Base-by-base conservation (phyloP, 2,888 invertebrate genomes). In the Carcina quercana region DNA sequence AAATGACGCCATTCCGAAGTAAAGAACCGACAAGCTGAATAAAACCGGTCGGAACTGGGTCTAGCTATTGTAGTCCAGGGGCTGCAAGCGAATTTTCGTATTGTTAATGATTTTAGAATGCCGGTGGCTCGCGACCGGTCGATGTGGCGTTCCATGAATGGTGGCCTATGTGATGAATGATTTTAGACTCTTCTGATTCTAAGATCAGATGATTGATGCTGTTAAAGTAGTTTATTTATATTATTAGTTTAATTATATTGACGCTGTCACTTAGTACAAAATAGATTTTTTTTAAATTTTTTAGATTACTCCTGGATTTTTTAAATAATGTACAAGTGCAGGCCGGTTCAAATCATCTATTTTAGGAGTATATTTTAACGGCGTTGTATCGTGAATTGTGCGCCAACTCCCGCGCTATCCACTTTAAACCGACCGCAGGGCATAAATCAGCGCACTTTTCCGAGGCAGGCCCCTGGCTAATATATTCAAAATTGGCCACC, bases 1-100 rank as follows among this genome's bases (percentile, higher is more conserved):
- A 54, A 61, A 59, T 62, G 56, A 59, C 53, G 51, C 53, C 45
- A 44, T 48, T 51, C 42, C 38, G 39, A 39, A 42, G 41, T 35
- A 42, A 49, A 51, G 48, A 50, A 50, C 46, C 46, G 48, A 48
- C 50, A 45, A 43, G 34, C 44, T 38, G 53, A 46, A 51, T 54
- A 49, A 49, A 53, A 50, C 47, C 35, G 49, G 42, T 40, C 42
- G 46, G 45, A 50, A 48, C 49, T 43, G 47, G 43, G 40, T 47
- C 35, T 26, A 30, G 30, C 30, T 2, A 2, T 14, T 2, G 20
- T 25, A 10, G 24, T 3, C 30, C 30, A 13, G 25, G 30, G 25
- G 30, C 13, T 24, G 14, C 10, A 7, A 13, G 12, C 20, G 6
- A 10, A 29, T 17, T n/a, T n/a, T n/a, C n/a, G n/a, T n/a, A n/a